These are phyloP conservation scores for Spizaetus ornatus DNA, from an alignment of 2,113 vertebrate genomes.

Conservation along the genomic window DNA sequence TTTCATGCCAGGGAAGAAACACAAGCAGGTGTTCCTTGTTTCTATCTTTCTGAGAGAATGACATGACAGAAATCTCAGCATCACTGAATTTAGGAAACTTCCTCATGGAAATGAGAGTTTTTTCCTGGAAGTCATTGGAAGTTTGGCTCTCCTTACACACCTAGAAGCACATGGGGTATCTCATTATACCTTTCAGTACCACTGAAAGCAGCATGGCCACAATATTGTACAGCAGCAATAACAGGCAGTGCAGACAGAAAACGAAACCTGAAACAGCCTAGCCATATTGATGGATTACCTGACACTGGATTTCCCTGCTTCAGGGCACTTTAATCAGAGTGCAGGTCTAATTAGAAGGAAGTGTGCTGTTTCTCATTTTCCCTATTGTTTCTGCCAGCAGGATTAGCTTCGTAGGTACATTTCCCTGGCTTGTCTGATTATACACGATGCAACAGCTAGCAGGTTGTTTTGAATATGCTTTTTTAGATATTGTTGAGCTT, in stretches of 20 bases:
- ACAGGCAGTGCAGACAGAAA: background rate
- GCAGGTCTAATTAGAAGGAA: conserved; percentile 8
- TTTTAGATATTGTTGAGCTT: background rate
- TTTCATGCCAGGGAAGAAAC: background rate
- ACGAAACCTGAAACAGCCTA: background rate
- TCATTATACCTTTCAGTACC: background rate
- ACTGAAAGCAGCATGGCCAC: background rate
- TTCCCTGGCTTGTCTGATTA: background rate
- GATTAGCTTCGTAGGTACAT: background rate
- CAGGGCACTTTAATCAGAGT: conserved; percentile 2
- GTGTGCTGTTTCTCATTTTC: background rate
- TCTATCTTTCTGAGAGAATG: background rate
- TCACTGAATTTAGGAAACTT: background rate
- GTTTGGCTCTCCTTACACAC: background rate
- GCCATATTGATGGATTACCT: background rate
- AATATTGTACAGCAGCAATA: background rate
- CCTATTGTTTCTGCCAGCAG: background rate
- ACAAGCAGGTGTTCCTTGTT: background rate
- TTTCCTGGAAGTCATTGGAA: background rate
- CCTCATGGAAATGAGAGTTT: background rate
- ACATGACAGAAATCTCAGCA: background rate
- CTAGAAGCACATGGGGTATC: background rate
- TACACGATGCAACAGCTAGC: background rate
- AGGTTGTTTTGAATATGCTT: background rate
- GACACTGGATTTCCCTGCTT: background rate